Base-by-base conservation (phyloP, 1,140 invertebrate species). In the Aphis gossypii region DNA sequence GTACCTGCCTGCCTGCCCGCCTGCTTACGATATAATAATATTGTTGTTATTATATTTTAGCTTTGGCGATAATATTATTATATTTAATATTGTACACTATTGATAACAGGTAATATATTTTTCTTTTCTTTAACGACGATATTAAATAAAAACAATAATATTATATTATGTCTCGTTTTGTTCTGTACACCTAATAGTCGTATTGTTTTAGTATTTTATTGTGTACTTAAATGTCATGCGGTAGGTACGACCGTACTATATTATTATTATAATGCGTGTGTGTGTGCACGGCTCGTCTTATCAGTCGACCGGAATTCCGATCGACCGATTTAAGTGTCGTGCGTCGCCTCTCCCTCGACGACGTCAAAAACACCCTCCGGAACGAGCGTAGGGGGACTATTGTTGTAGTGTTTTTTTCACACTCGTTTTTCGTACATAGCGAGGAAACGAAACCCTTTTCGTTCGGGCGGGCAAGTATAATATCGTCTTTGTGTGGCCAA, bases 251-350 rank as follows among this genome's bases (percentile, higher is more conserved):
- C 82, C 21, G 23, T 84, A n/a, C n/a, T n/a, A 23, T 41, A 83
- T 18, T 2, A 41, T 84, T 38, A 83, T 83, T 21, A 11, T 41
- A 11, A 48, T 48, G 14, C 25, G 44, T 14, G 18, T 2, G 82
- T 83, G 11, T 56, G 8, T 41, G 11, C 84, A 46, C 8, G 44
- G 44, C 14, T 18, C 5, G 44, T 51, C 86, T 88, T 51, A 48
- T 88, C 86, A 51, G 8, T 7, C 35, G 89, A 90, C 89, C 89
- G 89, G 89, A 90, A 90, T 90, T 90, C 89, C 89, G 89, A 90
- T 60, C 89, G 54, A 90, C 89, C 89, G 89, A 90, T 90, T 90
- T 44, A 68, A 68, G 54, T 51, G 48, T 51, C 48, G 48, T 51
- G 48, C 38, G 38, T 90, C 87, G 9, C 20, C 48, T 38, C 35